Evolutionary conservation across 2,113 vertebrate species (phyloP), one percentile per base, ranked within the genome.

Genomic region (Periophthalmus modestus): DNA sequence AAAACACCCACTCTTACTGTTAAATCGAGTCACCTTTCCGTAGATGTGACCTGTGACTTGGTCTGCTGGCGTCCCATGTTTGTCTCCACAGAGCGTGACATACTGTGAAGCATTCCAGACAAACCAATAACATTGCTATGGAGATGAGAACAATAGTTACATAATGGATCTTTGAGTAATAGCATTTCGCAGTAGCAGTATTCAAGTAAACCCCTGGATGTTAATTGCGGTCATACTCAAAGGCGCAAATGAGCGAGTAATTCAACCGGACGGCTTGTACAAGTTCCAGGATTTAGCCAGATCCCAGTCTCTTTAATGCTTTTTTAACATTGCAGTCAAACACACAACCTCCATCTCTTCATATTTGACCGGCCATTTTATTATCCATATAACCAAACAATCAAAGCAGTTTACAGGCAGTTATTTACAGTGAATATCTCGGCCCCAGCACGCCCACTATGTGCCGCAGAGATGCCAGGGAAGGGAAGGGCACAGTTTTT

Each of bases 401-500:
- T 79, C 57, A n/a, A 18, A 48, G 79, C 83, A 66, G 69, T 34
- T 18, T 62, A 34, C 58, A 73, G 28, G 66, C 59, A 33, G 66
- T 68, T 87, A 82, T 83, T 89, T 79, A 83, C 69, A 80, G 73
- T 76, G 14, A 79, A 84, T 79, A 84, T 72, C 69, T 78, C 70
- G 52, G 52, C 6, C 48, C 58, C 12, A 39, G 68, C 73, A 75
- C 85, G 81, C 83, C 85, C 72, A 82, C 71, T 75, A 81, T 86
- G 82, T 78, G 69, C 68, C 75, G 24, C 74, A 50, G 70, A 55
- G 86, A 92, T 94, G 91, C 92, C 93, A 82, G 63, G 2, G 70
- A 33, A 69, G 94, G 93, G 93, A 87, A 91, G 91, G 92, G 93
- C 89, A 82, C 75, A 82, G 91, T 92, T 92, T n/a, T 94, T 88